phyloP scores from a whole-genome alignment of 2,888 invertebrate species.

The Drosophila stalkeri region DNA sequence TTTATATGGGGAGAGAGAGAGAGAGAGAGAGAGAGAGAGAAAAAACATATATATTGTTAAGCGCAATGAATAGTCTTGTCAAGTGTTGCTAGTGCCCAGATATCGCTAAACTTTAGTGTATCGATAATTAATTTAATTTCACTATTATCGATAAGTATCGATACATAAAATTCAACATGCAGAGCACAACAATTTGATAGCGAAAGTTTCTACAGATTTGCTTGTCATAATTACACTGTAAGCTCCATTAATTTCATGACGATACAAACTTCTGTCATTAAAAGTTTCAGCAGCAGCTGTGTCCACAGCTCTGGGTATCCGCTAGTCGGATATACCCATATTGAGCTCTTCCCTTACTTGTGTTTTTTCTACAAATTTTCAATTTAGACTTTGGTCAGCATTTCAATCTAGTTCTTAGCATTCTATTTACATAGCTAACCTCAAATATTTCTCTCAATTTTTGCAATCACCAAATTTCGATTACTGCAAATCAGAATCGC shows the following conservation, averaged over 20 bases:
- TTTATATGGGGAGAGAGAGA: no score
- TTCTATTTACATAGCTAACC: background rate
- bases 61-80: background rate
- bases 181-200: no score
- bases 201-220: no score
- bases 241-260: background rate
- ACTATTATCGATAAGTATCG: background rate
- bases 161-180: background rate
- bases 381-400: background rate
- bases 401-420: background rate
- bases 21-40: background rate
- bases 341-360: background rate
- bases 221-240: background rate
- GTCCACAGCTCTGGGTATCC: background rate
- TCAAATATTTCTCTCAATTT: background rate
- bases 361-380: background rate
- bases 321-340: background rate
- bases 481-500: conserved; percentile 8
- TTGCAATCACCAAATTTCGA: conserved; percentile 8
- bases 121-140: no score
- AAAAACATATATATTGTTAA: no score
- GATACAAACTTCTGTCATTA: background rate
- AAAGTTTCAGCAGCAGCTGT: background rate
- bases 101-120: no score
- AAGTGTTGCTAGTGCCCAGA: background rate